Conservation (phyloP, 2,888 invertebrate species). For the Venusia cambrica region DNA sequence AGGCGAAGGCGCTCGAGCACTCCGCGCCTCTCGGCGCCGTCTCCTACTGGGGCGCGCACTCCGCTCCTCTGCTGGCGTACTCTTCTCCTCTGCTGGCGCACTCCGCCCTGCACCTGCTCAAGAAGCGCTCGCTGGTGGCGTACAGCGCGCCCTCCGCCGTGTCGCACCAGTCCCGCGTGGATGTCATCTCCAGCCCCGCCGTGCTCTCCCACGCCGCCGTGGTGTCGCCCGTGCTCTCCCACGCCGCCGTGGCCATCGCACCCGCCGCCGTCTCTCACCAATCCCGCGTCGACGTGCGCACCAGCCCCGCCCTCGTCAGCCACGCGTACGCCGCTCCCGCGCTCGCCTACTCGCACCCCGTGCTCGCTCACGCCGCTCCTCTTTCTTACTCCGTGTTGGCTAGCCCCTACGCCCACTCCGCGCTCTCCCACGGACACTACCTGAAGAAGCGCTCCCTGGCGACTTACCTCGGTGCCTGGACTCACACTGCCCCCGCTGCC, state of each 20-base stretch:
- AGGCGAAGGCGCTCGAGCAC: constrained; percentile 70
- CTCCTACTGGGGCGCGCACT: constrained; percentile 38
- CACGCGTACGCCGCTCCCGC: constrained; percentile 38
- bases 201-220: constrained; percentile 26
- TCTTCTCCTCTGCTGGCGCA: constrained; percentile 46
- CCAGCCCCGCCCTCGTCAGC: constrained; percentile 44
- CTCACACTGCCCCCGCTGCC: constrained; percentile 41
- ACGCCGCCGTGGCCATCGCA: constrained; percentile 32
- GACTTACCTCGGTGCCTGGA: constrained; percentile 16
- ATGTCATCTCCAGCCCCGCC: constrained; percentile 42
- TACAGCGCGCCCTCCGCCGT: constrained; percentile 39
- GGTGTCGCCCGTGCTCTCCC: constrained; percentile 23
- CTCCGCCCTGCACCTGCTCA: constrained; percentile 42
- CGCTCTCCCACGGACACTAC: constrained; percentile 6
- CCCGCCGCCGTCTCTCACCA: constrained; percentile 65
- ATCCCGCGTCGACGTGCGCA: constrained; percentile 56
- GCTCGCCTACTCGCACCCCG: constrained; percentile 37
- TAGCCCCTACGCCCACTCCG: constrained; percentile 34
- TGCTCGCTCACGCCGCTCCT: constrained; percentile 35
- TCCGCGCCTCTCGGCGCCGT: constrained; percentile 50
- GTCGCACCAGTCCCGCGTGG: constrained; percentile 53
- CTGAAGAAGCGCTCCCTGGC: constrained; percentile 13
- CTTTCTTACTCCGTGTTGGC: constrained; percentile 50
- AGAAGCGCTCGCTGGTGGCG: constrained; percentile 33
- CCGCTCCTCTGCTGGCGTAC: constrained; percentile 40